phyloP scores from a whole-genome alignment of 2,113 vertebrate species.

The Daboia siamensis region DNA sequence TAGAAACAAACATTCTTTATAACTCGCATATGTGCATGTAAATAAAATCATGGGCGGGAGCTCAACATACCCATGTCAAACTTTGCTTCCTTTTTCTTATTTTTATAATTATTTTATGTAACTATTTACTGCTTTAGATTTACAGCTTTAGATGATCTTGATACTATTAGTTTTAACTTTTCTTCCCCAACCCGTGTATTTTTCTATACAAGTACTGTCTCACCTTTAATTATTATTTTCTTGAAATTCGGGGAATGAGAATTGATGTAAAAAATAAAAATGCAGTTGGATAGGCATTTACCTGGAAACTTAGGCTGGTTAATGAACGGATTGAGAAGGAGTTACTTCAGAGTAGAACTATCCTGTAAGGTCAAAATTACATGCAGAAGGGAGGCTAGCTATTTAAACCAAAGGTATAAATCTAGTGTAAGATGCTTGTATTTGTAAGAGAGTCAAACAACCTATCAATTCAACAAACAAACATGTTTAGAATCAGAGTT shows the following conservation, averaged over 20 bases:
- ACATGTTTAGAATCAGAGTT: not conserved
- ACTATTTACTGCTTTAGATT: too few species aligned
- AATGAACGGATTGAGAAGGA: not conserved
- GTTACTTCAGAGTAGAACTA: not conserved
- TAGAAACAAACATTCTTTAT: too few species aligned
- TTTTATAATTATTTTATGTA: too few species aligned
- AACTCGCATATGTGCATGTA: not conserved
- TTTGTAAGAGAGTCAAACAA: not conserved
- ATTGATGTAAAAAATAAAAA: not conserved
- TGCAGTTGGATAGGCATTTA: not conserved
- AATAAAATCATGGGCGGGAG: not conserved
- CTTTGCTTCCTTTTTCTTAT: not conserved
- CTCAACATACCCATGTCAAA: not conserved
- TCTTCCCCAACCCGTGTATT: not conserved
- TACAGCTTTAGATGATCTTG: not conserved
- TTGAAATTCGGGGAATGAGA: not conserved
- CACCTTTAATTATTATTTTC: not conserved
- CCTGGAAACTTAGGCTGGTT: not conserved
- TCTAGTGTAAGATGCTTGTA: not conserved
- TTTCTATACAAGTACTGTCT: too few species aligned
- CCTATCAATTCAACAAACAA: not conserved
- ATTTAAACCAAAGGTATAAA: not conserved
- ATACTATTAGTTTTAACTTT: too few species aligned
- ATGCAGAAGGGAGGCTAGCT: not conserved
- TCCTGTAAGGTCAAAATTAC: not conserved